These are phyloP conservation scores for Sus cebifrons DNA, from an alignment of 2,797 vertebrate species.

Conservation along the genomic window DNA sequence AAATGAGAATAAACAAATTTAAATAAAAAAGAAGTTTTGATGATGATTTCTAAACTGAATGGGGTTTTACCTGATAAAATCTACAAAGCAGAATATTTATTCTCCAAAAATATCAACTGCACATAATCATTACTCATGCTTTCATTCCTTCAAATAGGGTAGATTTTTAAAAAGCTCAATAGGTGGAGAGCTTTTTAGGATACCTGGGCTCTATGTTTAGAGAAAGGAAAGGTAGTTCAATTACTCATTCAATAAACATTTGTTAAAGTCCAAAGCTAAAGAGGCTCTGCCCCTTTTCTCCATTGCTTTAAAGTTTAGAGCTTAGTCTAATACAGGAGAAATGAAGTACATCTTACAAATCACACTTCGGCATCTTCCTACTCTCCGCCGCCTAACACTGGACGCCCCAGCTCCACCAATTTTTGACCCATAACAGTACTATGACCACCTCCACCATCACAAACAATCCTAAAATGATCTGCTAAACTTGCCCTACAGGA, in stretches of 20 bases:
- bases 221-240: constrained; percentile 11
- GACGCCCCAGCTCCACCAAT: too few species aligned
- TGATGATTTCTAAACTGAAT: constrained; percentile 68
- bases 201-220: background rate
- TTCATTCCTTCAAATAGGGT: constrained; percentile 17
- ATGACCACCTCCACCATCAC: background rate
- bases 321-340: background rate
- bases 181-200: constrained; percentile 33
- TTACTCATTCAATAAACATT: background rate
- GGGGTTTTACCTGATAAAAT: constrained; percentile 67
- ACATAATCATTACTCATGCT: constrained; percentile 41
- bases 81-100: constrained; percentile 71
- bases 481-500: background rate
- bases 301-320: background rate
- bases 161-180: constrained; percentile 31
- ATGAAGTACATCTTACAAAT: background rate
- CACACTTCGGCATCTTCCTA: background rate
- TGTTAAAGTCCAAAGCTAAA: background rate
- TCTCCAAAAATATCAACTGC: constrained; percentile 54
- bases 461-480: background rate
- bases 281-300: background rate
- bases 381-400: background rate
- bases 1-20: constrained; percentile 83
- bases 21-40: constrained; percentile 80
- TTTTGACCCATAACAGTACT: background rate